Evolutionary conservation across 2,797 vertebrate genomes (phyloP), one percentile per base, ranked within the genome.

Genomic region (Catamblyrhynchus diadema): DNA sequence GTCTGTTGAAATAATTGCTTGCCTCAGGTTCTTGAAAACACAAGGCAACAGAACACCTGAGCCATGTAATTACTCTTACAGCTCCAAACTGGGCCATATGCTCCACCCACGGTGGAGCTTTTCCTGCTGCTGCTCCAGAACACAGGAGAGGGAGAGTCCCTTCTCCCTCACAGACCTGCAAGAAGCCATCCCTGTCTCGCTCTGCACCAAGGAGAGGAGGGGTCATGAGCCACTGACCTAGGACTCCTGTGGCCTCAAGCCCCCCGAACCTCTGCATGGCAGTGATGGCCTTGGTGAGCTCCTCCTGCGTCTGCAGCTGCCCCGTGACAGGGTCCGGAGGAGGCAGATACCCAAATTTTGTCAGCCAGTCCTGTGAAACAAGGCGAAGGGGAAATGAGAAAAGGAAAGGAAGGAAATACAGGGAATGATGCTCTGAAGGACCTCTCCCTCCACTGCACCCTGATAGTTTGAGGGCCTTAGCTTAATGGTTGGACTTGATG

Each of bases 181-280:
- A 39, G 44, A 62, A 83, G 61, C n/a, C 7, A 2, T 24, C 48
- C 54, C 79, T n/a, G 30, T 28, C 45, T 44, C 6, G 20, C 65
- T 27, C 25, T 23, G 25, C 75, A 27, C 30, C 1, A 1, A 32
- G 39, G 9, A 81, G 25, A 64, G 39, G 30, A 60, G 24, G 42
- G 28, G 23, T 47, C 23, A 8, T 1, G 4, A 28, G 30, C 24
- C 32, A 97, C 98, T 97, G 72, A 98, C 98, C 98, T 54, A 99
- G 92, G 59, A 98, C 48, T 6, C 98, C 98, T 0, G 98, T 98
- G 8, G 98, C 94, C 95, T 99, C 97, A 27, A 99, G 98, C 19
- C 99, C 99, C 11, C 99, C 99, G 0, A 99, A 99, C 90, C 95
- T 98, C 97, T 99, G 99, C 99, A 99, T 99, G 97, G 99, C 98